Conservation (phyloP, 2,113 vertebrate species). For the zebrafish (Danio rerio) region GRCz12tu NC_133195.1:52155001-52155500, state of each 20-base stretch:
- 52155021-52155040: neutral
- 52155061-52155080: conserved; percentile 11
- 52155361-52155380: neutral
- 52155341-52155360: neutral
- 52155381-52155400: no score
- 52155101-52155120: conserved; percentile 57
- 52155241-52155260: conserved; percentile 11
- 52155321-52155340: neutral
- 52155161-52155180: neutral
- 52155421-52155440: no score
- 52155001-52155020: no score
- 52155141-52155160: conserved; percentile 59
- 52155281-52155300: conserved; percentile 42
- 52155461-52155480: no score
- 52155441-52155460: no score
- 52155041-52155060: conserved; percentile 20
- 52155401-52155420: no score
- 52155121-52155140: conserved; percentile 68
- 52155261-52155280: conserved; percentile 71
- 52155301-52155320: neutral
- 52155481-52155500: no score
- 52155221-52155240: neutral
- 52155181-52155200: conserved; percentile 47
- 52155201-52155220: conserved; percentile 26
- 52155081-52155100: conserved; percentile 65